phyloP scores from a whole-genome alignment of 2,113 vertebrate genomes.

The Lontra canadensis region DNA sequence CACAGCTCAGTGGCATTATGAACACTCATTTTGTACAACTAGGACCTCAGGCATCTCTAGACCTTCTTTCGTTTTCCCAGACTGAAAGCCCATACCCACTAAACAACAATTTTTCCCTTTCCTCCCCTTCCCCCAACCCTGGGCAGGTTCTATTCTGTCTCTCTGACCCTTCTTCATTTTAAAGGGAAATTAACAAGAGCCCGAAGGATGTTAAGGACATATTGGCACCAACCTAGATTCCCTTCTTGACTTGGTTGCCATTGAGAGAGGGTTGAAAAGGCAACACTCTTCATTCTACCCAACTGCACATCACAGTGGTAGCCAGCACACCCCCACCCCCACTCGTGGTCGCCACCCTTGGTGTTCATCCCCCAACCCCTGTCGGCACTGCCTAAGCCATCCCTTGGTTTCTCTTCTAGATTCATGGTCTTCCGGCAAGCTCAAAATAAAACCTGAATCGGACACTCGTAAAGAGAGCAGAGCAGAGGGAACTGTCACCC shows the following conservation, averaged over 20 bases:
- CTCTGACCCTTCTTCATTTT: background rate
- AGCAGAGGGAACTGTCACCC: background rate
- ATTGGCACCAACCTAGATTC: background rate
- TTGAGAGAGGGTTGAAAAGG: background rate
- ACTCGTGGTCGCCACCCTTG: background rate
- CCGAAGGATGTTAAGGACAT: background rate
- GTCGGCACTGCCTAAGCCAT: fast-evolving
- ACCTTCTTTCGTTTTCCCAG: background rate
- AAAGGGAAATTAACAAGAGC: background rate
- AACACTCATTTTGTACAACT: fast-evolving
- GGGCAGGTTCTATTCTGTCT: background rate
- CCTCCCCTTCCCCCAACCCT: background rate
- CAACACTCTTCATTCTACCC: background rate
- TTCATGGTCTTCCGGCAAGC: background rate
- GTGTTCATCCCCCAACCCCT: background rate
- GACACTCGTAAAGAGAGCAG: background rate
- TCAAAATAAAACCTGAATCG: background rate
- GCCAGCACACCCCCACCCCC: no score
- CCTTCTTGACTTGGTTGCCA: background rate
- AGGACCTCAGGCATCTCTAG: background rate
- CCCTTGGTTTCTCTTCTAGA: background rate
- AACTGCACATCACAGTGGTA: fast-evolving
- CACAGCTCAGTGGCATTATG: background rate
- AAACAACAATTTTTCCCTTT: no score
- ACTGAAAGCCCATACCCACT: background rate